Evolutionary conservation across 2,888 invertebrate species (phyloP).

Genomic region (Clitarchus hookeri): DNA sequence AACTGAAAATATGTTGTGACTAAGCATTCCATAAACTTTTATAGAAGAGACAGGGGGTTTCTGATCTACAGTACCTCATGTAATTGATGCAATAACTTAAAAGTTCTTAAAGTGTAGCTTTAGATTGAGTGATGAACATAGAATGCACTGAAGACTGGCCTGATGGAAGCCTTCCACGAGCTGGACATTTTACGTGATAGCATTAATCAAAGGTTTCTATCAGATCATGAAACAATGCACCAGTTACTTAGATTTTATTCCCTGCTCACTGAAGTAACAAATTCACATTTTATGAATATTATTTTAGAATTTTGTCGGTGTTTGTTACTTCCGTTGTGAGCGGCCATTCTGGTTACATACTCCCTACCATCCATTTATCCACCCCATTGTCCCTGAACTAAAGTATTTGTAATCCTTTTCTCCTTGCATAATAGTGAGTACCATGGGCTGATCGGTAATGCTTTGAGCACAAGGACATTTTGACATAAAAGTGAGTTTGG

Average conservation of each 20-base stretch:
- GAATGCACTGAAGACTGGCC: slow-evolving; percentile 41
- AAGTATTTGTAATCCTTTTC: slow-evolving; percentile 42
- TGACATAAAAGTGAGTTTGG: slow-evolving; percentile 43
- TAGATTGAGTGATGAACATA: slow-evolving; percentile 43
- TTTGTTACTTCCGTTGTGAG: slow-evolving; percentile 45
- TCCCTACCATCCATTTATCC: slow-evolving; percentile 37
- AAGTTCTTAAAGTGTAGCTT: slow-evolving; percentile 45
- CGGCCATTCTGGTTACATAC: slow-evolving; percentile 46
- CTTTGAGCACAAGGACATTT: slow-evolving; percentile 45
- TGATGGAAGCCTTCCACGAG: slow-evolving; percentile 33
- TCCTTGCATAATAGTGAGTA: slow-evolving; percentile 43
- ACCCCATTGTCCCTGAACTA: slow-evolving; percentile 36
- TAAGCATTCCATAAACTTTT: slow-evolving; percentile 45
- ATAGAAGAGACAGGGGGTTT: slow-evolving; percentile 53
- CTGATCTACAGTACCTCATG: slow-evolving; percentile 60
- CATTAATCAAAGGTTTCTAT: slow-evolving; percentile 37
- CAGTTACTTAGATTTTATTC: slow-evolving; percentile 44
- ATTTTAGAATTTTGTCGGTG: slow-evolving; percentile 43
- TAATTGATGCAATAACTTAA: slow-evolving; percentile 61
- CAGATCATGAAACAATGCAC: slow-evolving; percentile 40
- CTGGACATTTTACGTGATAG: slow-evolving; percentile 6
- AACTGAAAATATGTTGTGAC: slow-evolving; percentile 45
- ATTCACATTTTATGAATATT: slow-evolving; percentile 41
- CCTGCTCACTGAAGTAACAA: slow-evolving; percentile 45
- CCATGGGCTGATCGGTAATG: slow-evolving; percentile 45